These are phyloP conservation scores for Thymallus thymallus DNA, from an alignment of 2,113 vertebrate species.

Conservation along the genomic window DNA sequence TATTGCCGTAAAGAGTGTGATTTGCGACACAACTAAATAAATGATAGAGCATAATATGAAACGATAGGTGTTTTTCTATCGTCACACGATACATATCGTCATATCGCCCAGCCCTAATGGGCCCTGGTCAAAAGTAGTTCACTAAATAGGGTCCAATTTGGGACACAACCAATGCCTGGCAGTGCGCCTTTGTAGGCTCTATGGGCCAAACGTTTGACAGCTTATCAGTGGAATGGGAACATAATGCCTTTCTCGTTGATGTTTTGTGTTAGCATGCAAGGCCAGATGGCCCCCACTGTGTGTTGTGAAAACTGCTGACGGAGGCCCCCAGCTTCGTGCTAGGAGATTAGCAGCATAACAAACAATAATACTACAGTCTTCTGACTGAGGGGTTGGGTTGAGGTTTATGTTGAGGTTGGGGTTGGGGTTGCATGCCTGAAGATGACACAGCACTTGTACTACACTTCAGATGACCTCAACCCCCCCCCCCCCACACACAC, in stretches of 20 bases:
- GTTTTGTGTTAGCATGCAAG: constrained; percentile 10
- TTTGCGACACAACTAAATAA: too few species aligned
- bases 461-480: not conserved
- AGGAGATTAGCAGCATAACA: constrained; percentile 28
- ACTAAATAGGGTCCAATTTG: too few species aligned
- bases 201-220: not conserved
- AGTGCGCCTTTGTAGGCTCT: not conserved
- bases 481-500: not conserved
- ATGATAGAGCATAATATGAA: too few species aligned
- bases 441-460: constrained; percentile 35
- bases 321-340: constrained; percentile 21
- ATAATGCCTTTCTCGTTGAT: not conserved
- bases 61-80: too few species aligned
- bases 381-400: not conserved
- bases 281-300: constrained; percentile 23
- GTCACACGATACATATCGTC: too few species aligned
- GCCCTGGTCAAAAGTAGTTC: too few species aligned
- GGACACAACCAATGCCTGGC: too few species aligned
- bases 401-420: not conserved
- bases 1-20: too few species aligned
- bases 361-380: constrained; percentile 15
- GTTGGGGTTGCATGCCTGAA: constrained; percentile 12
- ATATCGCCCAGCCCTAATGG: too few species aligned
- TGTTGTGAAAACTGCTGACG: constrained; percentile 14
- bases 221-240: constrained; percentile 8